phyloP scores from a whole-genome alignment of 1,140 invertebrate genomes.

The Phymorhynchus buccinoides region DNA sequence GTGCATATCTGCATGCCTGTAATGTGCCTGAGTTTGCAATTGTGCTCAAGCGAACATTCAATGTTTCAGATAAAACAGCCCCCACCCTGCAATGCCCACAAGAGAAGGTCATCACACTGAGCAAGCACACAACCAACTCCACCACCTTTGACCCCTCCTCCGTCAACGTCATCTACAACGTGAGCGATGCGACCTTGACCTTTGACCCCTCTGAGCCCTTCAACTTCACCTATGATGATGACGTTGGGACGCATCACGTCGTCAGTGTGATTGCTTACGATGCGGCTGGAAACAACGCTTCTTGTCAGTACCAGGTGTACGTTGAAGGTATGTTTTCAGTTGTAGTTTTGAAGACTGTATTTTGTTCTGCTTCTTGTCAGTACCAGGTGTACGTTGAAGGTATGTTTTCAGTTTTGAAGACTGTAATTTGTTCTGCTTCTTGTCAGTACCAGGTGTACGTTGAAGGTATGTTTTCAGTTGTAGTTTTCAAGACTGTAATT shows the following conservation, averaged over 20 bases:
- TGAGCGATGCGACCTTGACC: background rate
- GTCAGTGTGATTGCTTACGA: conserved; percentile 46
- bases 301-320: conserved; percentile 48
- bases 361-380: no score
- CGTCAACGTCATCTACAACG: conserved; percentile 35
- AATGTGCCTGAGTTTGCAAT: background rate
- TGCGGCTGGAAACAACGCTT: conserved; percentile 35
- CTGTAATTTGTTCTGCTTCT: no score
- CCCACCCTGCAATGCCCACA: conserved; percentile 47
- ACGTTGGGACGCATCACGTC: conserved; percentile 20
- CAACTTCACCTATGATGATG: conserved; percentile 34
- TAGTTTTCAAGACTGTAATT: no score
- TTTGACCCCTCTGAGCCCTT: conserved; percentile 37
- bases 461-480: no score
- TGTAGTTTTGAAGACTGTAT: no score
- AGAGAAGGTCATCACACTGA: background rate
- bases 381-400: no score
- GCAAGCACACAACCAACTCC: background rate
- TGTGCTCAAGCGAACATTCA: background rate
- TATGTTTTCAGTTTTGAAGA: no score
- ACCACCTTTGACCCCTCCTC: background rate
- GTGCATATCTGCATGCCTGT: background rate
- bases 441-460: no score
- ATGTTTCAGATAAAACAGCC: conserved; percentile 44
- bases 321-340: no score